Evolutionary conservation across 2,888 invertebrate species (phyloP), one percentile per base, ranked within the genome.

Genomic region (Parnassius smintheus): DNA sequence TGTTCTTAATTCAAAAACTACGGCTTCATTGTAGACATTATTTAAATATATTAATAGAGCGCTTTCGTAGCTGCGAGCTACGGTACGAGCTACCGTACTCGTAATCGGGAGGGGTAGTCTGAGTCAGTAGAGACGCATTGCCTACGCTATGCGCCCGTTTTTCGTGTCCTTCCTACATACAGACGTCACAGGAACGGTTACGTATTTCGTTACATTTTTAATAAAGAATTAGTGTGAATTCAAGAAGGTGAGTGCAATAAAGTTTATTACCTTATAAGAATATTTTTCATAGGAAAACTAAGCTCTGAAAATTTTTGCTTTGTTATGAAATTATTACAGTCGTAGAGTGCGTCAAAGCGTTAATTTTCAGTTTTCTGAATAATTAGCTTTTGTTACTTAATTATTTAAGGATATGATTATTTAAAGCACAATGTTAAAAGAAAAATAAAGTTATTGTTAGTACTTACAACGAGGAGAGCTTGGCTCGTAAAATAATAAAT

Each of bases 121-220:
- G 68, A 78, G 81, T 78, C 86, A 88, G 88, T 88, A 75, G 73
- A 82, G 82, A 76, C 83, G 85, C 87, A 83, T 77, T 77, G 78
- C 73, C 81, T 76, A 81, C 79, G 85, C 78, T 72, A 85, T 78
- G 80, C 78, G 86, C 78, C 68, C 81, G 85, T 70, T 70, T 73
- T 66, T 65, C 64, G 71, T 69, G 70, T 69, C 71, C 67, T 35
- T 35, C 61, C 60, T 61, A 50, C 54, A 49, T 18, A 54, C 63
- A 67, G 59, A 60, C 59, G 59, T 65, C 49, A 58, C 35, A 56
- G 46, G 56, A 44, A 41, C 25, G 46, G 45, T 59, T 50, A 35
- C 54, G 51, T 35, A 41, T 59, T 52, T 52, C 13, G 46, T 42
- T 25, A 12, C 50, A 52, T 12, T 52, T 50, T 41, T 12, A 35